Percentiles rank a stretch among this genome's conserved stretches.
Evolutionary conservation across 2,113 vertebrate genomes (phyloP).

Genomic region (Baryphthengus martii): DNA sequence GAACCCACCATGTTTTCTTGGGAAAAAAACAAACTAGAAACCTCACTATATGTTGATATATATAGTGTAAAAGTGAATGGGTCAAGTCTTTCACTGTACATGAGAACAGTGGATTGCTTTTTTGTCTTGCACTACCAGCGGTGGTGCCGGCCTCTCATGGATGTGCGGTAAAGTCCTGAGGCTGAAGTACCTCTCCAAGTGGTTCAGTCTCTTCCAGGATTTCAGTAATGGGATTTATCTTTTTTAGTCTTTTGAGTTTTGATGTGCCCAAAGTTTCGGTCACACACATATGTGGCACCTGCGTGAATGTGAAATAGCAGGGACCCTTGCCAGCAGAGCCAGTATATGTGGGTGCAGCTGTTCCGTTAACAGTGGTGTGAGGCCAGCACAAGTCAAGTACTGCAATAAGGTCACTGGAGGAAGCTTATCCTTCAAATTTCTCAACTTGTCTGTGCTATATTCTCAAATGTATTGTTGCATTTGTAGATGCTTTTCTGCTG

Average conservation of each 20-base stretch:
- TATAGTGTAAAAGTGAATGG: fast-evolving
- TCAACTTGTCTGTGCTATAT: not conserved
- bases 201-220: not conserved
- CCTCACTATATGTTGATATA: not conserved
- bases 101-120: not conserved
- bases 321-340: not conserved
- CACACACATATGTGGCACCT: fast-evolving
- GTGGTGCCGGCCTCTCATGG: not conserved
- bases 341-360: fast-evolving
- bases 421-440: not conserved
- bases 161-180: fast-evolving
- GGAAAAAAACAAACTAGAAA: not conserved
- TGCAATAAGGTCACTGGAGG: not conserved
- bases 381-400: not conserved
- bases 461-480: not conserved
- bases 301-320: not conserved
- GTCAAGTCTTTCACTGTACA: not conserved
- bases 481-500: not conserved
- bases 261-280: not conserved
- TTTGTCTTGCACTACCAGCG: not conserved
- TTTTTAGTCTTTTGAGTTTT: not conserved
- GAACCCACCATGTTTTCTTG: not conserved
- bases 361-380: not conserved
- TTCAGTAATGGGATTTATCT: not conserved
- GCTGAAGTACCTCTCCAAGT: not conserved